Percentiles rank a stretch among this genome's conserved stretches.
phyloP scores from a whole-genome alignment of 1,140 invertebrate genomes.

The Carposina sasakii region DNA sequence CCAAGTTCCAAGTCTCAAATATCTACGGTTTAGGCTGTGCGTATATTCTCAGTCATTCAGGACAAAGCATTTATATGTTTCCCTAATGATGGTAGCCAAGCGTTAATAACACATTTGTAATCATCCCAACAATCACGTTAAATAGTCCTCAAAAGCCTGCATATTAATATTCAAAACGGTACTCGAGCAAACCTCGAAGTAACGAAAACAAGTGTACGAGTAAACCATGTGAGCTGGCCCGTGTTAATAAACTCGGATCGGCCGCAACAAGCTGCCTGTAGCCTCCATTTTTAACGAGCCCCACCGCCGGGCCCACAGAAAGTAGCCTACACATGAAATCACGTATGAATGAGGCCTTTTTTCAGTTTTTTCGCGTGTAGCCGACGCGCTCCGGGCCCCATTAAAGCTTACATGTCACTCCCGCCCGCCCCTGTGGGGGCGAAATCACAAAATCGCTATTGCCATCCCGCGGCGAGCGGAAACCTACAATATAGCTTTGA shows the following conservation, averaged over 20 bases:
- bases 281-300: slow-evolving; percentile 69
- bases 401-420: slow-evolving; percentile 71
- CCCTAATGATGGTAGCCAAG: too few relatives aligned
- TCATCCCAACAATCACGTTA: too few relatives aligned
- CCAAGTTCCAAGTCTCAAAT: too few relatives aligned
- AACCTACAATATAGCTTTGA: slow-evolving; percentile 65
- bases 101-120: too few relatives aligned
- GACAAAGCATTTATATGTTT: too few relatives aligned
- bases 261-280: slow-evolving; percentile 60
- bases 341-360: slow-evolving; percentile 69
- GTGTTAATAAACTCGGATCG: slow-evolving; percentile 65
- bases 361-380: slow-evolving; percentile 67
- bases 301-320: slow-evolving; percentile 61
- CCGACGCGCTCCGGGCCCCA: slow-evolving; percentile 60
- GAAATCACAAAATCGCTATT: slow-evolving; percentile 70
- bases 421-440: slow-evolving; percentile 35
- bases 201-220: slow-evolving; percentile 27
- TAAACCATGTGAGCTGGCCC: slow-evolving; percentile 37
- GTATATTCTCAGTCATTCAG: too few relatives aligned
- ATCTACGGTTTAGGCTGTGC: too few relatives aligned
- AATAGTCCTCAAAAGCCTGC: too few relatives aligned
- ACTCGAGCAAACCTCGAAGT: slow-evolving; percentile 9
- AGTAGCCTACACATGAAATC: slow-evolving; percentile 70
- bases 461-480: slow-evolving; percentile 56
- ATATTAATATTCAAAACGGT: too few relatives aligned